Percentiles rank a stretch among this genome's conserved stretches.
Conservation (phyloP, 2,113 vertebrate genomes). For the Leptodactylus fuscus region DNA sequence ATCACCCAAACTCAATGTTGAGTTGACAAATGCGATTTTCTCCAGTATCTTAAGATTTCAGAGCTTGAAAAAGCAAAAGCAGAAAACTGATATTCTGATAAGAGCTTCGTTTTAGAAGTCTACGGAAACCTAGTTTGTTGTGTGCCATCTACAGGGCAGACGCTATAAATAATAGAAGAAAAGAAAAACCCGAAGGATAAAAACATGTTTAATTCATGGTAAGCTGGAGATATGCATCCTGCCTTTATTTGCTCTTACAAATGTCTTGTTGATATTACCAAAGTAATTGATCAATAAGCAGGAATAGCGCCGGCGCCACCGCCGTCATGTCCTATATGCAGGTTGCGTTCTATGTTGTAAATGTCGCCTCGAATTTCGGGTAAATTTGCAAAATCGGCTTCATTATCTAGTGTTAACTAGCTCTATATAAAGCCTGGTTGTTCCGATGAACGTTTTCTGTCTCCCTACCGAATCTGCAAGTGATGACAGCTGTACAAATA, state of each 20-base stretch:
- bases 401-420: neutral
- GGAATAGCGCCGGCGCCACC: neutral
- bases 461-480: neutral
- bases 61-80: neutral
- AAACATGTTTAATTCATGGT: neutral
- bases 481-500: slow-evolving; percentile 16
- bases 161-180: neutral
- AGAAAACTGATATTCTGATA: neutral
- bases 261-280: neutral
- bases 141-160: slow-evolving; percentile 25
- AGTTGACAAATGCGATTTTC: neutral
- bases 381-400: neutral
- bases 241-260: slow-evolving; percentile 21
- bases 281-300: slow-evolving; percentile 9
- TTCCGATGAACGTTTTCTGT: neutral
- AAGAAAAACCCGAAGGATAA: neutral
- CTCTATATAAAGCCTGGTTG: neutral
- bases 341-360: neutral
- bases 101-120: neutral
- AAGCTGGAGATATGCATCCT: neutral
- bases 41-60: neutral
- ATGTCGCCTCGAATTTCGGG: neutral
- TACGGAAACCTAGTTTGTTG: slow-evolving; percentile 5
- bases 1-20: neutral
- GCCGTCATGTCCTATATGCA: neutral